Conservation (phyloP, 2,797 vertebrate species). For the Bucorvus abyssinicus region DNA sequence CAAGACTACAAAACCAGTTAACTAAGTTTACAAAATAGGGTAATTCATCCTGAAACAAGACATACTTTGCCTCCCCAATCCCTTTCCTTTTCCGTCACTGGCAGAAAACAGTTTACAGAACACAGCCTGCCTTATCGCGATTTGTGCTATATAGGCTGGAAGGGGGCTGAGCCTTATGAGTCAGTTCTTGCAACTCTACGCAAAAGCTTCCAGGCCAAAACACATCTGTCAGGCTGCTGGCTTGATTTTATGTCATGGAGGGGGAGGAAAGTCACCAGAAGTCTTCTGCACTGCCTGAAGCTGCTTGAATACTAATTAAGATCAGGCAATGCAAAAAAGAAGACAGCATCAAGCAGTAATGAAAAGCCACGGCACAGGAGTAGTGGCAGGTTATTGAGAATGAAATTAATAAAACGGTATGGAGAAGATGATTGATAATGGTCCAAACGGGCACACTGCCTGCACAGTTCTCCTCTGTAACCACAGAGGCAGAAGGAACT, state of each 20-base stretch:
- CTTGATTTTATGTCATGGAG: neutral
- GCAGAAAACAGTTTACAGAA: constrained; percentile 21
- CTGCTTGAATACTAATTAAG: constrained; percentile 4
- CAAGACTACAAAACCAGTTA: constrained; percentile 1
- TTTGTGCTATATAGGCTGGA: neutral
- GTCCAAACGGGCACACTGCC: neutral
- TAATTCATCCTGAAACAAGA: constrained; percentile 24
- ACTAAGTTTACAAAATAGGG: neutral
- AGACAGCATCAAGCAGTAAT: neutral
- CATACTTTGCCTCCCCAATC: neutral
- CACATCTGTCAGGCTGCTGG: neutral
- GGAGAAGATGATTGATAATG: neutral
- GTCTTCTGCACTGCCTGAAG: neutral
- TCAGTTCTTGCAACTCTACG: constrained; percentile 16
- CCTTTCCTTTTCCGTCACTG: neutral
- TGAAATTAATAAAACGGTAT: neutral
- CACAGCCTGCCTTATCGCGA: neutral
- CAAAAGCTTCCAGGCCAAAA: constrained; percentile 38
- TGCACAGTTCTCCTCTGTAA: neutral
- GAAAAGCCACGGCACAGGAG: neutral
- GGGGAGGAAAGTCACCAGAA: neutral
- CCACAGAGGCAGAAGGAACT: neutral
- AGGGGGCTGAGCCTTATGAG: neutral
- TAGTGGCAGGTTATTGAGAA: neutral
- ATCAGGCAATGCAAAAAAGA: neutral